These are phyloP conservation scores for Pomatostomus ruficeps DNA, from an alignment of 2,113 vertebrate species.

Conservation along the genomic window DNA sequence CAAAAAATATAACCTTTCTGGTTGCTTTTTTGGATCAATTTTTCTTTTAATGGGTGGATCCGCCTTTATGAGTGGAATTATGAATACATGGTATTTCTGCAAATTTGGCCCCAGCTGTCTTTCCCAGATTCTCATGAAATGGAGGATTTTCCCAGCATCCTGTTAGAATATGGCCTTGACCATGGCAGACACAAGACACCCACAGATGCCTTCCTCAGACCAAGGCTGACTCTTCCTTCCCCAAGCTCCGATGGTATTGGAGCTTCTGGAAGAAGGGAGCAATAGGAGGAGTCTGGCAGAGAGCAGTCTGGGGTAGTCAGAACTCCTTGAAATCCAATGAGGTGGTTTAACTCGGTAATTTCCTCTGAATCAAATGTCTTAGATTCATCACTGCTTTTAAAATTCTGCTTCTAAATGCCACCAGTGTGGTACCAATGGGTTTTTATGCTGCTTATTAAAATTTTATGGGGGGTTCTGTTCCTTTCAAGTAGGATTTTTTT, in stretches of 20 bases:
- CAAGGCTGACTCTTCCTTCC: rapidly evolving
- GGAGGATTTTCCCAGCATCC: neutral
- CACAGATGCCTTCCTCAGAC: neutral
- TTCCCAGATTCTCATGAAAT: neutral
- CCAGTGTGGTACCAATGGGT: neutral
- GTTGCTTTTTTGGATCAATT: neutral
- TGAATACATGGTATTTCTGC: neutral
- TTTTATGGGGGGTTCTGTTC: neutral
- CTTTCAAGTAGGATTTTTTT: neutral
- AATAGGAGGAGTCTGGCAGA: neutral
- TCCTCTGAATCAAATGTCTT: neutral
- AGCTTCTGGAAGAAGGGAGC: neutral
- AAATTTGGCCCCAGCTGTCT: neutral
- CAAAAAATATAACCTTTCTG: neutral
- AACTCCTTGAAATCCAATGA: neutral
- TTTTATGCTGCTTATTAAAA: neutral
- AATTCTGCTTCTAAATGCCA: neutral
- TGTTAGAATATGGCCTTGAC: neutral
- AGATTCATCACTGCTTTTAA: neutral
- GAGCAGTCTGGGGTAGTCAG: neutral
- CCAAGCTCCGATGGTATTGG: rapidly evolving
- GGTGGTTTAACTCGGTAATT: neutral
- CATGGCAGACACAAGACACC: neutral
- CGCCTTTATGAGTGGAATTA: neutral
- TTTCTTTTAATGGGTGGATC: neutral